phyloP scores from a whole-genome alignment of 2,888 invertebrate species.

The Dugesia japonica region DNA sequence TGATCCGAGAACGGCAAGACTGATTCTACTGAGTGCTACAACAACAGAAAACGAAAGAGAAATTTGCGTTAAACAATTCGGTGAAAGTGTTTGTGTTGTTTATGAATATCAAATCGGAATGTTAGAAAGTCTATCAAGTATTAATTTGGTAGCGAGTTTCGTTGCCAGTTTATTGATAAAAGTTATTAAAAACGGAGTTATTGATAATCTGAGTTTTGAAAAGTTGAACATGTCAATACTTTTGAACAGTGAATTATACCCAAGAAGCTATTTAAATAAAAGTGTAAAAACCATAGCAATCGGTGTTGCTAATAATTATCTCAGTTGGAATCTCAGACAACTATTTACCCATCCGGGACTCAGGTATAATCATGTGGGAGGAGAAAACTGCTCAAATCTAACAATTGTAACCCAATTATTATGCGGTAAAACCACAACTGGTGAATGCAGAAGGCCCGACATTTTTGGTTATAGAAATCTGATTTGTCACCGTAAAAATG shows the following conservation, averaged over 20 bases:
- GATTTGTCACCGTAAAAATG: neutral
- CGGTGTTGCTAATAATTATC: conserved; percentile 26
- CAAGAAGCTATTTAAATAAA: conserved; percentile 14
- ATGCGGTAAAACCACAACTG: conserved; percentile 20
- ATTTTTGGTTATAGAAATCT: conserved; percentile 34
- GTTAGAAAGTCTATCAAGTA: conserved; percentile 30
- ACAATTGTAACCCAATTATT: conserved; percentile 33
- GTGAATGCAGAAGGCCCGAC: conserved; percentile 27
- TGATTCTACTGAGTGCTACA: conserved; percentile 20
- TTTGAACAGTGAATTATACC: conserved; percentile 10
- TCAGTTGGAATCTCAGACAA: conserved; percentile 31
- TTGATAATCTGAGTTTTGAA: conserved; percentile 24
- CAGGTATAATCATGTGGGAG: conserved; percentile 33
- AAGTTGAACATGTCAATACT: conserved; percentile 28
- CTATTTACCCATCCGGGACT: conserved; percentile 30
- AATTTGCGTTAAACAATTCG: conserved; percentile 26
- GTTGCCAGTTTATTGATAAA: conserved; percentile 26
- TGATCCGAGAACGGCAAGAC: neutral
- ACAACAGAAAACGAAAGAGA: conserved; percentile 26
- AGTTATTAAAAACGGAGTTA: conserved; percentile 26
- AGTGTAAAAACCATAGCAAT: conserved; percentile 28
- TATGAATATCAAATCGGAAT: conserved; percentile 34
- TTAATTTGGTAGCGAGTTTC: conserved; percentile 31
- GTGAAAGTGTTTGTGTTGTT: conserved; percentile 26
- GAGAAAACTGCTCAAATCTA: conserved; percentile 32